Evolutionary conservation across 2,797 vertebrate genomes (phyloP).

Genomic region (Myotis findleyi): DNA sequence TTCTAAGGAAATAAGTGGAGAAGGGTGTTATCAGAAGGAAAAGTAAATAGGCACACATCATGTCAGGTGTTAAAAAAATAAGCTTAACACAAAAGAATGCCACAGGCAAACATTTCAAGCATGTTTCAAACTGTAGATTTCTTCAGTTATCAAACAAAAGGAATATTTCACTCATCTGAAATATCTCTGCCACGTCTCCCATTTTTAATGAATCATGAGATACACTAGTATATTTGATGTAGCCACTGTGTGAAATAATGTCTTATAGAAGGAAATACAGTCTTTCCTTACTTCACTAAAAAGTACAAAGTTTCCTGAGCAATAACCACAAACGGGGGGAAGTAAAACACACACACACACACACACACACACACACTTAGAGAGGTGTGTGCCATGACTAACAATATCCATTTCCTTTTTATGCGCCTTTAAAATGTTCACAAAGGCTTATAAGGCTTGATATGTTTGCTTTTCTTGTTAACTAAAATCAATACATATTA

Average conservation of each 20-base stretch:
- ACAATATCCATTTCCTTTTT: slow-evolving; percentile 6
- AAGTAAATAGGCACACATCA: not conserved
- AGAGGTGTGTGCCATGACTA: not conserved
- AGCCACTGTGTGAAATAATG: not conserved
- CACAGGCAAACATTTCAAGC: not conserved
- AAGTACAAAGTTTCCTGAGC: not conserved
- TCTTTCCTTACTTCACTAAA: not conserved
- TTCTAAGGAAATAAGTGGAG: not conserved
- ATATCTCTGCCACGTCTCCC: not conserved
- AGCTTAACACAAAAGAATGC: not conserved
- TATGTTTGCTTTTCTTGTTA: slow-evolving; percentile 57
- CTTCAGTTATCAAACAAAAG: slow-evolving; percentile 47
- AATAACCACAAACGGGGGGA: not conserved
- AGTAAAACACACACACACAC: not conserved
- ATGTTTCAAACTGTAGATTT: not conserved
- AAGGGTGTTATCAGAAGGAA: slow-evolving; percentile 35
- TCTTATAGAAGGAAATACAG: not conserved
- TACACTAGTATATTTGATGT: not conserved
- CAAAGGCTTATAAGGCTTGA: slow-evolving; percentile 42
- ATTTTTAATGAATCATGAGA: slow-evolving; percentile 42
- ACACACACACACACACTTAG: not conserved
- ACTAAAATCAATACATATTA: slow-evolving; percentile 48
- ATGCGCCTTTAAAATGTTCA: slow-evolving; percentile 12
- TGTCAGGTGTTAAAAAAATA: slow-evolving; percentile 13
- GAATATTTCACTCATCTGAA: not conserved